phyloP scores from a whole-genome alignment of 2,797 vertebrate genomes.

The Percopsis omiscomaycus region DNA sequence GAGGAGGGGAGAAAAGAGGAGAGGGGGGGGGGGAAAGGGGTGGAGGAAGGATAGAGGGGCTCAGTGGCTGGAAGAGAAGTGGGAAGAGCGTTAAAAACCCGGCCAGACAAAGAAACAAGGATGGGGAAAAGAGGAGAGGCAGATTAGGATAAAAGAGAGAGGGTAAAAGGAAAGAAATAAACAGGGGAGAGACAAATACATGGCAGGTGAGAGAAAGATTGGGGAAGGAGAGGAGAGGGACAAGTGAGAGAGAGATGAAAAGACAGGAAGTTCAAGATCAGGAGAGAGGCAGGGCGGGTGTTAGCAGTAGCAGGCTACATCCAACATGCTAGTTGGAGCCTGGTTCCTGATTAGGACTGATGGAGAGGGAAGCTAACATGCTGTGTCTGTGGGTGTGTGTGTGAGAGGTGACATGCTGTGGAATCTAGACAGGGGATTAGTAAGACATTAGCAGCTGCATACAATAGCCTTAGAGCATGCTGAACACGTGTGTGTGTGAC shows the following conservation, averaged over 20 bases:
- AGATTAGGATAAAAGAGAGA: conserved; percentile 3
- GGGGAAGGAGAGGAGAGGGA: too few species aligned
- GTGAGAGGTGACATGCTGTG: conserved; percentile 60
- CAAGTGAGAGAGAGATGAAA: neutral
- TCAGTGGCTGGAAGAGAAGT: neutral
- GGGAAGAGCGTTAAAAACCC: conserved; percentile 4
- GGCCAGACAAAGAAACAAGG: conserved; percentile 11
- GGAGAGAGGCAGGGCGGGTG: conserved; percentile 35
- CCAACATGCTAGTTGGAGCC: conserved; percentile 65
- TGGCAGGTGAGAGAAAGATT: neutral
- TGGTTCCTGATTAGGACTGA: conserved; percentile 63
- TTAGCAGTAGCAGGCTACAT: conserved; percentile 55
- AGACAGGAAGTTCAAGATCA: too few species aligned
- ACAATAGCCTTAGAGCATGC: conserved; percentile 64
- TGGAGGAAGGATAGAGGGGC: neutral
- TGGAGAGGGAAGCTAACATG: conserved; percentile 50
- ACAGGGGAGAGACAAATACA: conserved; percentile 5
- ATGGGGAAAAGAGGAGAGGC: conserved; percentile 16
- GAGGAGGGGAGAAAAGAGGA: neutral
- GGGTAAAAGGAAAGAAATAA: conserved; percentile 4
- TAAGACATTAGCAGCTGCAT: conserved; percentile 69
- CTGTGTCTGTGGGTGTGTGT: conserved; percentile 16
- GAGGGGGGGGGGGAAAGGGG: neutral
- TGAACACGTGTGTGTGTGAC: conserved; percentile 41
- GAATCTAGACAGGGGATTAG: conserved; percentile 77